These are phyloP conservation scores for Sternotherus odoratus DNA, from an alignment of 2,797 vertebrate genomes.

Conservation along the genomic window DNA sequence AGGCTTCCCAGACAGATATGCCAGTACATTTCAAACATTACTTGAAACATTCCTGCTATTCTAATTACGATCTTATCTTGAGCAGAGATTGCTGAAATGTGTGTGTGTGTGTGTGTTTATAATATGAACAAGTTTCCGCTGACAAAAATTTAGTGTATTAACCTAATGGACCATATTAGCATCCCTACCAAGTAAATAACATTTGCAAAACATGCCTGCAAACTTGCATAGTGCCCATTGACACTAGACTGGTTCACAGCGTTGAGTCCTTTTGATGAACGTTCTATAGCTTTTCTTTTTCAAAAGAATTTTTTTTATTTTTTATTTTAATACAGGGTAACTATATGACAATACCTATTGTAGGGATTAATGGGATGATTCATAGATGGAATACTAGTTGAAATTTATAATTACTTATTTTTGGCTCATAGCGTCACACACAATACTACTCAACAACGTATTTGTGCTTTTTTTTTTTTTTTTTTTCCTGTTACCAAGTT, in stretches of 20 bases:
- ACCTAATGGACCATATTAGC: background rate
- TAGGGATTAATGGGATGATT: background rate
- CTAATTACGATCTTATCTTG: background rate
- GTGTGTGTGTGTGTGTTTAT: background rate
- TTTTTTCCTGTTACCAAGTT: background rate
- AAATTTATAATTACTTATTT: background rate
- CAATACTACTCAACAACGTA: background rate
- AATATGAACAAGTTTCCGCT: background rate
- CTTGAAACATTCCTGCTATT: background rate
- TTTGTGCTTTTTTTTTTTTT: background rate
- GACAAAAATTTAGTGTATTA: background rate
- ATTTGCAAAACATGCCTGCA: background rate
- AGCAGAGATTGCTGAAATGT: background rate
- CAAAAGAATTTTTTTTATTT: background rate
- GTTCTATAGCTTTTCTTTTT: background rate
- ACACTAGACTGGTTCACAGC: background rate
- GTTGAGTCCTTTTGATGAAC: background rate
- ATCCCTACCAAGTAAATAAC: background rate
- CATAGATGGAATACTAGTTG: rapidly evolving
- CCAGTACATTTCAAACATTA: background rate
- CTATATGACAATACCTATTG: background rate
- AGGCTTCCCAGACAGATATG: rapidly evolving
- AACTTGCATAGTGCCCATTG: background rate
- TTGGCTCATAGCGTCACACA: background rate
- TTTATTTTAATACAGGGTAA: background rate